Evolutionary conservation across 2,113 vertebrate species (phyloP), one percentile per base, ranked within the genome.

Genomic region (Triplophysa dalaica): DNA sequence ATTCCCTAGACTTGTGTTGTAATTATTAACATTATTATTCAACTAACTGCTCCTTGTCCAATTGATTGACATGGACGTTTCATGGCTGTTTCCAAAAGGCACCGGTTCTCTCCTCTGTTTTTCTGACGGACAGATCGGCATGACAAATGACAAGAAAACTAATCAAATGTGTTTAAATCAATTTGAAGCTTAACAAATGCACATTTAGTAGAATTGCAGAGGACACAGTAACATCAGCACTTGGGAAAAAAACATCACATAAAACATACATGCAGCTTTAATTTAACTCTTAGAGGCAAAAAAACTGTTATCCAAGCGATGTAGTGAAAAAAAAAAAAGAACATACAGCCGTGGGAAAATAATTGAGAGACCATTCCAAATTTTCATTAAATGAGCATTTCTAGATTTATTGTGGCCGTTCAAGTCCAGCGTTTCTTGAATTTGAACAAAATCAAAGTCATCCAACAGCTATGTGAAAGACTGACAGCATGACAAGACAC

Each of bases 21-120:
- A 89, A 91, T 91, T 89, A 90, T 88, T 85, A 85, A 81, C 85
- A 80, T 89, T 88, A 90, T 90, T 89, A 84, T 89, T 89, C 85
- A 81, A 60, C 83, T 72, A 78, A 81, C 86, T 87, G 73, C 79
- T 89, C 86, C 86, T 85, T 84, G 83, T 90, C 87, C 82, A 87
- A 89, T 88, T 81, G 89, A 89, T 90, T 89, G 89, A 69, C 87
- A 87, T 81, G 89, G 82, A 72, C 86, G 85, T 87, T 90, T 89
- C 85, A 89, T 84, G 89, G 84, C 78, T 75, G 62, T 87, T 80
- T 87, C 85, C 75, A 74, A 75, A 76, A 83, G 78, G 33, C 61
- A 11, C n/a, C 60, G 67, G 9, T 70, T 50, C 56, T 54, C 41
- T 69, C 26, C 65, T 64, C 64, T 79, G 19, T 58, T 54, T 38